These are phyloP conservation scores for Tadarida brasiliensis DNA, from an alignment of 2,797 vertebrate genomes.

Conservation along the genomic window DNA sequence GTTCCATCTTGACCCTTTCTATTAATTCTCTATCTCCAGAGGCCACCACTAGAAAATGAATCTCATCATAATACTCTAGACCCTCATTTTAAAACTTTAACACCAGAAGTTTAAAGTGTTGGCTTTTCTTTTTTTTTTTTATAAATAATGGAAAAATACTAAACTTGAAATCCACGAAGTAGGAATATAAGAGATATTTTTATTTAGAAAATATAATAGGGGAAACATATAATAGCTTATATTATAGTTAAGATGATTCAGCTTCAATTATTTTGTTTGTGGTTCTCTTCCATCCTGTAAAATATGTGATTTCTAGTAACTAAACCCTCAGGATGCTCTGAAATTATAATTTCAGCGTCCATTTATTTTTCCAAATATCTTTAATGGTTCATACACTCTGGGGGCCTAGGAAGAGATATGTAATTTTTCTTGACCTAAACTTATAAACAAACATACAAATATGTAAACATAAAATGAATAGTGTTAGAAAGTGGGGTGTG, in stretches of 20 bases:
- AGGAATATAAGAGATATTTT: constrained; percentile 30
- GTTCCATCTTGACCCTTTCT: not conserved
- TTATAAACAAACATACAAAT: not conserved
- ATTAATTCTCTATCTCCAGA: not conserved
- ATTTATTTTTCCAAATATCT: constrained; percentile 4
- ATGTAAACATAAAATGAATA: not conserved
- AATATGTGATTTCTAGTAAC: constrained; percentile 48
- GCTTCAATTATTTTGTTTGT: constrained; percentile 43
- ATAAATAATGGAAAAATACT: constrained; percentile 20
- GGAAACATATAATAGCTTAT: not conserved
- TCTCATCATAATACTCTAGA: not conserved
- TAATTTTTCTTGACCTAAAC: not conserved
- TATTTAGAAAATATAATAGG: constrained; percentile 30
- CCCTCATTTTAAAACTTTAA: constrained; percentile 13
- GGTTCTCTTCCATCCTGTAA: constrained; percentile 30
- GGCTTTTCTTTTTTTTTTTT: not conserved
- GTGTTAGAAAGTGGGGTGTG: not conserved
- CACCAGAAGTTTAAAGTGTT: constrained; percentile 29
- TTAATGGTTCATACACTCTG: not conserved
- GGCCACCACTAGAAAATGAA: not conserved
- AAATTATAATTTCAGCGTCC: constrained; percentile 4
- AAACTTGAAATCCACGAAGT: not conserved
- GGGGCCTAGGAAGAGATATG: not conserved
- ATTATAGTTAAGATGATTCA: constrained; percentile 8
- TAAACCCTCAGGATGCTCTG: not conserved